phyloP scores from a whole-genome alignment of 1,140 invertebrate species.

The Drosophila novamexicana region DNA sequence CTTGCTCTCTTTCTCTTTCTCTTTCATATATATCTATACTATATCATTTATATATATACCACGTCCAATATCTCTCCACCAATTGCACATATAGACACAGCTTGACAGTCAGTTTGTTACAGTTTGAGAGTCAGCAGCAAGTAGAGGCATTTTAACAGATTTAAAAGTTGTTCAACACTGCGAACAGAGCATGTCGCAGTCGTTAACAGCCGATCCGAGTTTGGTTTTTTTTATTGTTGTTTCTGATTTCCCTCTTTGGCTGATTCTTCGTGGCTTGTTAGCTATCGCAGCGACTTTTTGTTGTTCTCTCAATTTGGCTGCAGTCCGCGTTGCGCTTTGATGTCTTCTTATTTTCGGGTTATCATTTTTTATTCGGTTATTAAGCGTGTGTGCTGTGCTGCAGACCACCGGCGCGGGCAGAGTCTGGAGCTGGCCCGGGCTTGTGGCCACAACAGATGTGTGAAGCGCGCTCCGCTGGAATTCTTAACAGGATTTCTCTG shows the following conservation, averaged over 20 bases:
- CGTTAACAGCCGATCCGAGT: neutral
- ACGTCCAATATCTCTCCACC: too few species aligned
- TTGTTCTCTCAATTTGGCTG: slow-evolving; percentile 69
- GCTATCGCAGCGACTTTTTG: slow-evolving; percentile 42
- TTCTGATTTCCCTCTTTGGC: slow-evolving; percentile 25
- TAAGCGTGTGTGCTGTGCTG: slow-evolving; percentile 60
- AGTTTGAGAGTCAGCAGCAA: too few species aligned
- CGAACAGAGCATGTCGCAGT: neutral
- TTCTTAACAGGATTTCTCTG: slow-evolving; percentile 51
- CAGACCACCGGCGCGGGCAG: slow-evolving; percentile 58
- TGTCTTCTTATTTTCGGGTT: slow-evolving; percentile 83
- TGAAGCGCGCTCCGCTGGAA: slow-evolving; percentile 55
- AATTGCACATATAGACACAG: too few species aligned
- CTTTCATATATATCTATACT: too few species aligned
- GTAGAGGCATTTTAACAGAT: too few species aligned
- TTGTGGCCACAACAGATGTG: slow-evolving; percentile 64
- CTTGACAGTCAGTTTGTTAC: too few species aligned
- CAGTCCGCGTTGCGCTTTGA: slow-evolving; percentile 65
- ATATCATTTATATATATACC: too few species aligned
- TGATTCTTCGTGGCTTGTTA: slow-evolving; percentile 66
- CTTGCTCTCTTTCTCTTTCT: too few species aligned
- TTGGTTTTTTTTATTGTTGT: neutral
- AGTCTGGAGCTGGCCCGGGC: neutral
- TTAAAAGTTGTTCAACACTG: too few species aligned
- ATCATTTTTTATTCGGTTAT: slow-evolving; percentile 83